Evolutionary conservation across 2,797 vertebrate genomes (phyloP).

Genomic region (Pangasius larnaudii): DNA sequence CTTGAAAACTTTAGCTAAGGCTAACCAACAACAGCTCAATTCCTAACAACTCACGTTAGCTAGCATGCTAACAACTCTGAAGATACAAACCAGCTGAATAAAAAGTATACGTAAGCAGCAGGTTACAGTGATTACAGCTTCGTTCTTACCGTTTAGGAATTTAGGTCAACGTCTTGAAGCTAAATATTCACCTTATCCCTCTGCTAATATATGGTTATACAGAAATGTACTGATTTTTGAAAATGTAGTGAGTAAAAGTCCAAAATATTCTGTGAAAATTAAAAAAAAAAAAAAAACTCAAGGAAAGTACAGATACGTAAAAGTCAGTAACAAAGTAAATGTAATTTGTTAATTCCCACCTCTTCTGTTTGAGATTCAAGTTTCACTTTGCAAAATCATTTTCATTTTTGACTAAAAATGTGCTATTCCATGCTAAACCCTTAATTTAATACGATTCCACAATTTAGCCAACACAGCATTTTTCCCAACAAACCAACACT

Average conservation of each 20-base stretch:
- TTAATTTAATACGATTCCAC: background rate
- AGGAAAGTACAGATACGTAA: background rate
- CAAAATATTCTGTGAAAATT: background rate
- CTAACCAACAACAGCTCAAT: background rate
- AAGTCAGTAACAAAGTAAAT: background rate
- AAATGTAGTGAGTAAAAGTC: background rate
- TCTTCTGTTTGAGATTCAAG: background rate
- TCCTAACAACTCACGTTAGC: background rate
- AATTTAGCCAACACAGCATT: background rate
- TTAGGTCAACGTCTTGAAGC: background rate
- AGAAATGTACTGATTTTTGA: background rate
- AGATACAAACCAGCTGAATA: background rate
- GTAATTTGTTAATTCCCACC: background rate
- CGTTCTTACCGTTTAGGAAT: background rate
- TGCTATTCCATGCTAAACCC: background rate
- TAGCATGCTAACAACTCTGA: background rate
- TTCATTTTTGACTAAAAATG: background rate
- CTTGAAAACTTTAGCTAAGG: background rate
- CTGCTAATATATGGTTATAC: background rate
- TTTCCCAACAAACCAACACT: constrained; percentile 3
- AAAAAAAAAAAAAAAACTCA: background rate
- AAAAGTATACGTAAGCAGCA: background rate
- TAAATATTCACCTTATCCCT: background rate
- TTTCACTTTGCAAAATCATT: background rate
- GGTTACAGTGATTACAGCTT: background rate